Evolutionary conservation across 2,113 vertebrate species (phyloP), one percentile per base, ranked within the genome.

Genomic region (Terrapene triunguis): DNA sequence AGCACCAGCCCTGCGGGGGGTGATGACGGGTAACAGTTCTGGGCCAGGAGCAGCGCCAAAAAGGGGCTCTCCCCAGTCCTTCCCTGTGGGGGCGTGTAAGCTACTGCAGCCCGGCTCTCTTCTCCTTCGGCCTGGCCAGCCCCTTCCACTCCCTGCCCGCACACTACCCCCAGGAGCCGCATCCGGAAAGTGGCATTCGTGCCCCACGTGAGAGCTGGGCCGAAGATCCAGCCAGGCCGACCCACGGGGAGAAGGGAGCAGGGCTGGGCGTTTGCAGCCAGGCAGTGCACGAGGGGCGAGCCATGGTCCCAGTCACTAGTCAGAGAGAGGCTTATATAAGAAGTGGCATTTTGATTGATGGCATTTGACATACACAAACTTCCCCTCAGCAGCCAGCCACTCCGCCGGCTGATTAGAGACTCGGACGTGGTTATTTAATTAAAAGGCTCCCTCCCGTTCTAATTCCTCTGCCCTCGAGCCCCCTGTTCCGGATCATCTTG

Each of bases 381-480:
- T 93, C 95, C 92, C 96, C 88, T 69, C 95, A 95, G 95, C 59
- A 0, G 83, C 90, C 97, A 96, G 74, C 57, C 96, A 82, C 78
- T 95, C 94, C 92, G 74, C 51, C 84, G 0, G 82, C 94, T 93
- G 86, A 89, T 96, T 81, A 89, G 0, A 0, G 80, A 54, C 84
- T 94, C 91, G 72, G 94, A 78, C 88, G 92, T 93, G 89, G 80
- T 89, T 38, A 93, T 92, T 89, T 96, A 96, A 97, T 97, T 97
- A 97, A 96, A 95, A 95, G 76, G 91, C 90, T 95, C 91, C 91
- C 90, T 92, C 80, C 88, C 54, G 25, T 89, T 97, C 92, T 92
- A 94, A 95, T 95, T 87, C 87, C 91, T 90, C 57, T 84, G 80
- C 84, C 91, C 83, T 84, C 0, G 0, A 55, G 87, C 47, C 84